Evolutionary conservation across 2,888 invertebrate genomes (phyloP).

Genomic region (Caenorhabditis sulstoni): DNA sequence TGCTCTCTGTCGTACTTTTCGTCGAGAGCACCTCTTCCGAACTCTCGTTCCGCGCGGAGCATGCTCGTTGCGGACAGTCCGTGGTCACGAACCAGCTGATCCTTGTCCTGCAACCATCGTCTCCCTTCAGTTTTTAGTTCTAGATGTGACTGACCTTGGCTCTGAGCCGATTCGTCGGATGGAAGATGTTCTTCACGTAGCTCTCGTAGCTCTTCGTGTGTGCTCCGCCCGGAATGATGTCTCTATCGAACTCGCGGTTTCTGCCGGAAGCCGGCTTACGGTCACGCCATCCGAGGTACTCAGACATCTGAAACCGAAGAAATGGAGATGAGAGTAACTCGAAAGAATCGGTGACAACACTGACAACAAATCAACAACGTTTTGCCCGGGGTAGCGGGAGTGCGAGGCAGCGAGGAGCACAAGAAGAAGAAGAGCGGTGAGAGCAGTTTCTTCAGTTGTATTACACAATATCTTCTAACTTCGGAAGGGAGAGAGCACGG

Average conservation of each 20-base stretch:
- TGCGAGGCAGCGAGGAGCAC: constrained; percentile 2
- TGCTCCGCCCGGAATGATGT: constrained; percentile 72
- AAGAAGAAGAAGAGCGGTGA: background rate
- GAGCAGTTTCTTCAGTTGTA: constrained; percentile 51
- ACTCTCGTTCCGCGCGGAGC: constrained; percentile 74
- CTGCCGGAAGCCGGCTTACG: constrained; percentile 66
- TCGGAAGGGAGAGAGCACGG: no score
- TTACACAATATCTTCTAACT: constrained; percentile 53
- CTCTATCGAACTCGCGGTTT: constrained; percentile 62
- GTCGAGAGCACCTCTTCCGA: constrained; percentile 75
- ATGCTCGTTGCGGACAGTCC: constrained; percentile 74
- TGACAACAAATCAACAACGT: constrained; percentile 32
- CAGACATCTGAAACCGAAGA: constrained; percentile 68
- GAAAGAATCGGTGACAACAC: constrained; percentile 2
- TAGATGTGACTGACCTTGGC: constrained; percentile 27
- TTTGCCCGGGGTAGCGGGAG: constrained; percentile 13
- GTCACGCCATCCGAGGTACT: constrained; percentile 77
- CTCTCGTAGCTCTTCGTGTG: constrained; percentile 74
- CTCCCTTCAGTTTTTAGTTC: background rate
- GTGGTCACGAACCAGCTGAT: constrained; percentile 59
- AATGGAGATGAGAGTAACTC: background rate
- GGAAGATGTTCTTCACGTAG: constrained; percentile 75
- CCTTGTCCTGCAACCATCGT: constrained; percentile 57
- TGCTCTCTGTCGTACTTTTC: constrained; percentile 69
- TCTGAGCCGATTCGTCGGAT: constrained; percentile 65